Conservation (phyloP, 92 coral and sea anemone genomes). For the Nematostella vectensis region DNA sequence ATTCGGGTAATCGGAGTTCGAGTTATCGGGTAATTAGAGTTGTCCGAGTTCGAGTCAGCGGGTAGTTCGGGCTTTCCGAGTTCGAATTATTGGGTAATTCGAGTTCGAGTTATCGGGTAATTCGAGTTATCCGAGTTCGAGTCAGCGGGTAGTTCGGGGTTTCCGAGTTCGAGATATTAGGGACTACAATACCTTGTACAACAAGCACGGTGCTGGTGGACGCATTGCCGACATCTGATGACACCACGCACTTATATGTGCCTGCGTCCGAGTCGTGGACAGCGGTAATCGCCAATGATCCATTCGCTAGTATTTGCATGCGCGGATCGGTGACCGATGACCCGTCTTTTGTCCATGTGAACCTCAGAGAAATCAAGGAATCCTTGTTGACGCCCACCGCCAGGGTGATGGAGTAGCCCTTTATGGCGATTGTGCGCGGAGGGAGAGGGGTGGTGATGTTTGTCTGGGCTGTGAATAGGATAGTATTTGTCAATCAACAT, state of each 20-base stretch:
- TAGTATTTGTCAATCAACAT: too few relatives aligned
- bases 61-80: too few relatives aligned
- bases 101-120: too few relatives aligned
- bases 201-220: slow-evolving; percentile 67
- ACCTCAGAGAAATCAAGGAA: slow-evolving; percentile 39
- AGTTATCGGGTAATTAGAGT: too few relatives aligned
- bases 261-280: slow-evolving; percentile 76
- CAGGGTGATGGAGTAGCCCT: slow-evolving; percentile 52
- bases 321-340: slow-evolving; percentile 29
- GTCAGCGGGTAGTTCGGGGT: too few relatives aligned
- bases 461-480: slow-evolving; percentile 12
- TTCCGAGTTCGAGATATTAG: too few relatives aligned
- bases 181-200: slow-evolving; percentile 94
- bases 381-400: slow-evolving; percentile 67
- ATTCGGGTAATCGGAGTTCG: too few relatives aligned
- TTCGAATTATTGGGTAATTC: too few relatives aligned
- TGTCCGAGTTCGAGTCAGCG: too few relatives aligned
- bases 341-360: slow-evolving; percentile 78
- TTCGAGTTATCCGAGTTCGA: too few relatives aligned
- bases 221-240: slow-evolving; percentile 78
- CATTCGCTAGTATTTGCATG: slow-evolving; percentile 41
- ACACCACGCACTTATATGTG: slow-evolving; percentile 65
- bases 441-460: slow-evolving; percentile 48
- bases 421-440: slow-evolving; percentile 53
- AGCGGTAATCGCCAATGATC: slow-evolving; percentile 55